These are phyloP conservation scores for Oreonectes daqikongensis DNA, from an alignment of 2,797 vertebrate genomes.

Conservation along the genomic window DNA sequence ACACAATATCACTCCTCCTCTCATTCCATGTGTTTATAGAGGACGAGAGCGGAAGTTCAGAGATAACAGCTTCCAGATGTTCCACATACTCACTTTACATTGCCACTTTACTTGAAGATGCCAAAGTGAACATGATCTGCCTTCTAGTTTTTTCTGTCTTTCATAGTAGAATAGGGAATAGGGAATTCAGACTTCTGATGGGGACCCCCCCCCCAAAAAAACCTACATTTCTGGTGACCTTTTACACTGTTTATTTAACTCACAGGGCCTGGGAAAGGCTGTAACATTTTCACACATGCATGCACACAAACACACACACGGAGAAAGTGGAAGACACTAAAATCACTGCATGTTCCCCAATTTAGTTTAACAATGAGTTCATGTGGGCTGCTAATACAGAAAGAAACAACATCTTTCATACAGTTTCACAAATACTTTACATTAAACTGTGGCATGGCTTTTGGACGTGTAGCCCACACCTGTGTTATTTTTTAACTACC, in stretches of 20 bases:
- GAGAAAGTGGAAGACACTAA: not conserved
- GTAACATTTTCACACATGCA: not conserved
- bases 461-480: too few species aligned
- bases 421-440: not conserved
- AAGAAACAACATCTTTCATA: not conserved
- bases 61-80: conserved; percentile 45
- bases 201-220: too few species aligned
- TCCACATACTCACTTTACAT: conserved; percentile 4
- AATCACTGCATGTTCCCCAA: too few species aligned
- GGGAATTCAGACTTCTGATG: too few species aligned
- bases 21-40: not conserved
- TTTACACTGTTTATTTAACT: conserved; percentile 10
- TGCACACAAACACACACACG: not conserved
- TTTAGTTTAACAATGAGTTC: too few species aligned
- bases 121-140: conserved; percentile 13
- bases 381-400: not conserved
- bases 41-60: not conserved
- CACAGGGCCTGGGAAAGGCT: not conserved
- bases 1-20: not conserved
- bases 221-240: too few species aligned
- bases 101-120: not conserved
- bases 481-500: too few species aligned
- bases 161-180: too few species aligned
- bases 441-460: not conserved
- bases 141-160: not conserved